Percentiles rank a stretch among this genome's conserved stretches.
These are phyloP conservation scores for Paedocypris micromegethes DNA, from an alignment of 2,797 vertebrate genomes.

Conservation along the genomic window DNA sequence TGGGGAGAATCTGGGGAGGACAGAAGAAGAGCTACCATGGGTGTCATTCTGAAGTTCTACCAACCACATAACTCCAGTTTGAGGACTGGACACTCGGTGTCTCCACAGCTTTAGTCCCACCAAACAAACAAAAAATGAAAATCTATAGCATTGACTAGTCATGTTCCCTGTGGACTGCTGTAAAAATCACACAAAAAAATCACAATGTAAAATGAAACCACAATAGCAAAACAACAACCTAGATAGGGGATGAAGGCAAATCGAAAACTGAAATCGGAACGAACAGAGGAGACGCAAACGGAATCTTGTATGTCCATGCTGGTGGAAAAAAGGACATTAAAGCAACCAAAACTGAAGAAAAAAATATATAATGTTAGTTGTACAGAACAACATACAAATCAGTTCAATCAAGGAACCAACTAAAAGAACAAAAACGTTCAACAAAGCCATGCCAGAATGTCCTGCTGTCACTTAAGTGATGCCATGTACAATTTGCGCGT, in stretches of 20 bases:
- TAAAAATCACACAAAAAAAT: slow-evolving; percentile 70
- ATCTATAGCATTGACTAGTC: slow-evolving; percentile 46
- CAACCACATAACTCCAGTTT: slow-evolving; percentile 45
- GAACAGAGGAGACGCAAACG: slow-evolving; percentile 78
- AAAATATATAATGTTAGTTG: slow-evolving; percentile 72
- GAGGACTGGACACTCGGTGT: slow-evolving; percentile 53
- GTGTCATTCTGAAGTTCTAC: slow-evolving; percentile 88
- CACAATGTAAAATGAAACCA: slow-evolving; percentile 67
- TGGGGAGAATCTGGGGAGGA: slow-evolving; percentile 95
- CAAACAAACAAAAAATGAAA: slow-evolving; percentile 54
- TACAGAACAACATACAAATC: slow-evolving; percentile 70
- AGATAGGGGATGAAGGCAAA: slow-evolving; percentile 78
- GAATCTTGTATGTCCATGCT: slow-evolving; percentile 83
- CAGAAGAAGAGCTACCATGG: slow-evolving; percentile 93
- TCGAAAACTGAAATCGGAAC: slow-evolving; percentile 72
- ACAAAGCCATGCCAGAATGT: slow-evolving; percentile 82
- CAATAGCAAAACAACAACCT: slow-evolving; percentile 71
- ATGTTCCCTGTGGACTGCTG: slow-evolving; percentile 69
- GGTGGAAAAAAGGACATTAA: slow-evolving; percentile 78
- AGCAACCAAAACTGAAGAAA: slow-evolving; percentile 72
- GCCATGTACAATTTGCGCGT: slow-evolving; percentile 50
- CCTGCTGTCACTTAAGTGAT: slow-evolving; percentile 63
- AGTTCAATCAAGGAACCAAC: slow-evolving; percentile 65
- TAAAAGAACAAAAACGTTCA: slow-evolving; percentile 71
- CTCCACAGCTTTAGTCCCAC: slow-evolving; percentile 57